Evolutionary conservation across 2,797 vertebrate genomes (phyloP).

Genomic region (Columba guinea): DNA sequence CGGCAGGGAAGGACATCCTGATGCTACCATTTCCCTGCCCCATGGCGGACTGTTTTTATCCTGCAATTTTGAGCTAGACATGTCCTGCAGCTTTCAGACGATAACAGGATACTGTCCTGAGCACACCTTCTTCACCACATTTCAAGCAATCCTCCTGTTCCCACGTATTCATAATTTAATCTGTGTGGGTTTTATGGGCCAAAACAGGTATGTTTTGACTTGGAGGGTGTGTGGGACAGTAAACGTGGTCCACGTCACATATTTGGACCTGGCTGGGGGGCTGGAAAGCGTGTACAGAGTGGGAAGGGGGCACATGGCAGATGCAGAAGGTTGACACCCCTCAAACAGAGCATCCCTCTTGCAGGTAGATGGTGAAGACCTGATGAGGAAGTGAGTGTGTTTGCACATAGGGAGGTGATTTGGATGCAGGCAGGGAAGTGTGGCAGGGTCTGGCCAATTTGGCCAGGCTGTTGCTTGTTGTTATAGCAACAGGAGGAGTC

Average conservation of each 20-base stretch:
- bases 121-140: not conserved
- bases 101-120: not conserved
- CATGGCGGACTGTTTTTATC: not conserved
- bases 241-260: rapidly evolving
- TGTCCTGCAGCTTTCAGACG: not conserved
- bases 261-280: too few species aligned
- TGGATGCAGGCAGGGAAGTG: conserved; percentile 12
- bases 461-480: conserved; percentile 41
- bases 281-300: not conserved
- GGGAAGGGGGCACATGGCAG: not conserved
- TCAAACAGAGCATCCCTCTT: not conserved
- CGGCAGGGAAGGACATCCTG: not conserved
- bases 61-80: not conserved
- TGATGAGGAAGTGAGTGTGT: not conserved
- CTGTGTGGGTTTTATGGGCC: not conserved
- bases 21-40: rapidly evolving
- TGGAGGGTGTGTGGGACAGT: not conserved
- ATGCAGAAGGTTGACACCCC: not conserved
- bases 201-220: not conserved
- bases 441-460: not conserved
- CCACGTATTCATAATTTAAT: not conserved
- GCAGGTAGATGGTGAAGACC: conserved; percentile 1
- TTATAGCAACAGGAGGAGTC: conserved; percentile 50
- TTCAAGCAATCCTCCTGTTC: not conserved
- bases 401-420: not conserved